Conservation (phyloP, 2,888 invertebrate genomes). For the Sclerodermus sp. region DNA sequence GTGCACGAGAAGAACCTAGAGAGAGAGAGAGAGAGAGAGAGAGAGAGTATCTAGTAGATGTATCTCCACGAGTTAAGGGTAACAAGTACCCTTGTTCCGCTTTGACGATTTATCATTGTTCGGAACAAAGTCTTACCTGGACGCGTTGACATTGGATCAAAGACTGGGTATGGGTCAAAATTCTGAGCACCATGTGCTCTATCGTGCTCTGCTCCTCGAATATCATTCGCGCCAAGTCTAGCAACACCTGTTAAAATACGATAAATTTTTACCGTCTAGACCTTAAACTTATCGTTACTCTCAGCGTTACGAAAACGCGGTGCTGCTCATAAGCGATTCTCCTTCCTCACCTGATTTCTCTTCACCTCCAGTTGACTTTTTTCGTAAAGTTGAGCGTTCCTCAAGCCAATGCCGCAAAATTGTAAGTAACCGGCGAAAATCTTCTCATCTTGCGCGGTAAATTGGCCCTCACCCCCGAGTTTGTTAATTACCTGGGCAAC, state of each 20-base stretch:
- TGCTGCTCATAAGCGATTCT: neutral
- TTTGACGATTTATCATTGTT: no score
- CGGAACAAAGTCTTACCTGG: conserved; percentile 72
- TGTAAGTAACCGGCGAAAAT: conserved; percentile 91
- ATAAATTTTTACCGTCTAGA: no score
- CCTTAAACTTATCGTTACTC: no score
- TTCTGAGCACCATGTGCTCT: conserved; percentile 91
- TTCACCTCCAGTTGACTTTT: conserved; percentile 93
- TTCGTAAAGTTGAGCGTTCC: conserved; percentile 95
- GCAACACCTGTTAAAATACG: conserved; percentile 66
- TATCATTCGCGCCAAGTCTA: conserved; percentile 94
- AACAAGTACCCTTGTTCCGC: no score
- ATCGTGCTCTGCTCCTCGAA: conserved; percentile 97
- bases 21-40: no score
- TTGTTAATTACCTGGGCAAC: conserved; percentile 97
- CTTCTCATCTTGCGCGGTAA: conserved; percentile 85
- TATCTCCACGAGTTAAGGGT: no score
- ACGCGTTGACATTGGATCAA: conserved; percentile 93
- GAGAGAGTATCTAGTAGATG: no score
- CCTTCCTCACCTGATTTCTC: conserved; percentile 74
- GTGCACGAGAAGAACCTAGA: conserved; percentile 83
- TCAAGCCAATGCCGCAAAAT: conserved; percentile 93
- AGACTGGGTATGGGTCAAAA: conserved; percentile 91
- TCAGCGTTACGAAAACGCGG: no score
- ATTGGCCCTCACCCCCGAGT: conserved; percentile 75